A percentile compares a stretch with the other conserved stretches of the same genome.
phyloP scores from a whole-genome alignment of 2,797 vertebrate species.

The Coccyzus lansbergi region DNA sequence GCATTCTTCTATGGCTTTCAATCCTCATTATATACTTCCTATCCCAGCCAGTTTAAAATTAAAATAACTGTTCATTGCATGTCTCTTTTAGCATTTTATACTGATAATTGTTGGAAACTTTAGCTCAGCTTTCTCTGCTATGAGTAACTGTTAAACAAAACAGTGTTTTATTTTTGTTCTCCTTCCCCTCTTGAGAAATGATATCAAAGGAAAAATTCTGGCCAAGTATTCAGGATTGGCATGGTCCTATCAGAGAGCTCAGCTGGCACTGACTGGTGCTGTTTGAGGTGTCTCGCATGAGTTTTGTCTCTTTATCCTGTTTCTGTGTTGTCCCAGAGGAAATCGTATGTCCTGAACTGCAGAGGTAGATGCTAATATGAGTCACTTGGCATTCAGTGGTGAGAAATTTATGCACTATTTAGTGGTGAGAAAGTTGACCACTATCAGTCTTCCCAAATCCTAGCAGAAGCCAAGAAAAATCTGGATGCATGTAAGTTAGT shows the following conservation, averaged over 20 bases:
- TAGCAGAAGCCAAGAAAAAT: conserved; percentile 23
- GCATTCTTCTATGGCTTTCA: neutral
- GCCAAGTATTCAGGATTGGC: neutral
- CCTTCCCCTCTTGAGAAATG: neutral
- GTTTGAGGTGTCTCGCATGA: neutral
- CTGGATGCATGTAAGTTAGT: neutral
- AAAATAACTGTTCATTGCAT: neutral
- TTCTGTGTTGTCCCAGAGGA: conserved; percentile 3
- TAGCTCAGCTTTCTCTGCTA: conserved; percentile 43
- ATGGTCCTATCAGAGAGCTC: neutral
- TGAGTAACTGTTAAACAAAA: conserved; percentile 49
- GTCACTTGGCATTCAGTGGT: neutral
- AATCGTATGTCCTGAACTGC: neutral
- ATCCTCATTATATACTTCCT: neutral
- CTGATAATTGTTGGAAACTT: conserved; percentile 59
- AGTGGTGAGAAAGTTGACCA: neutral
- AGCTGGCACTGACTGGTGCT: neutral
- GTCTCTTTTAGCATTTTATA: conserved; percentile 4
- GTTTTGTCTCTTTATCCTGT: conserved; percentile 4
- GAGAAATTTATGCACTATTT: neutral
- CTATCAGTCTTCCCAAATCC: neutral
- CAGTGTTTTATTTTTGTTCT: conserved; percentile 48
- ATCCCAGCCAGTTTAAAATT: conserved; percentile 5
- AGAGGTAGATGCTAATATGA: neutral
- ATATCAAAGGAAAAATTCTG: conserved; percentile 60